Evolutionary conservation across 2,888 invertebrate species (phyloP).

Genomic region (Invenusta paracnida): DNA sequence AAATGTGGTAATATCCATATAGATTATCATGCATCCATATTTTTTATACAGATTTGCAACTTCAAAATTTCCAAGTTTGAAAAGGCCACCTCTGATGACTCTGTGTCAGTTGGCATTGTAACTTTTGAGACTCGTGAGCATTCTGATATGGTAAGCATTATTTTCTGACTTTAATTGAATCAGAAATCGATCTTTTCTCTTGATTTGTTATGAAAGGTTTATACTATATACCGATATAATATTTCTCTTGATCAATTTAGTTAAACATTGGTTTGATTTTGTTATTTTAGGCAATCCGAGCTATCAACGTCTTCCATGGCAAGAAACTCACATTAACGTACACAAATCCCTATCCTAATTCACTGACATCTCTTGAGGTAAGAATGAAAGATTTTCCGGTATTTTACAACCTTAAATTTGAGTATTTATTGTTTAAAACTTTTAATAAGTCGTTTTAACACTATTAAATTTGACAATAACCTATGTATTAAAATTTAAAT

Average conservation of each 20-base stretch:
- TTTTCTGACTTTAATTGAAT: neutral
- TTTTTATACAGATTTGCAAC: neutral
- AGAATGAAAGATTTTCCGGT: neutral
- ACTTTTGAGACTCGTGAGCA: conserved; percentile 10
- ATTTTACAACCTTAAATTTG: too few relatives aligned
- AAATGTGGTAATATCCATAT: too few relatives aligned
- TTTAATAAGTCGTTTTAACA: too few relatives aligned
- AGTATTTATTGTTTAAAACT: too few relatives aligned
- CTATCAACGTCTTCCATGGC: conserved; percentile 3
- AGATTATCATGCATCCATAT: too few relatives aligned
- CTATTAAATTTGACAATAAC: too few relatives aligned
- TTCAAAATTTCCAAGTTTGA: neutral
- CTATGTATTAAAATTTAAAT: too few relatives aligned
- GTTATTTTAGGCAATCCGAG: neutral
- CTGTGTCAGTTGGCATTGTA: neutral
- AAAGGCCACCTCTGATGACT: neutral
- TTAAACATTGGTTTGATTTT: neutral
- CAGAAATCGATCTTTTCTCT: too few relatives aligned
- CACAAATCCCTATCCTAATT: neutral
- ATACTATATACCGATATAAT: too few relatives aligned
- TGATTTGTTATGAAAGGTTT: too few relatives aligned
- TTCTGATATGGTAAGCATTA: neutral
- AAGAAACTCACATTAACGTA: neutral
- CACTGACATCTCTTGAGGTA: neutral
- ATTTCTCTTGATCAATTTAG: too few relatives aligned